A percentile compares a stretch with the other conserved stretches of the same genome.
phyloP scores from a whole-genome alignment of 1,140 invertebrate genomes.

The Phocides pigmalion region DNA sequence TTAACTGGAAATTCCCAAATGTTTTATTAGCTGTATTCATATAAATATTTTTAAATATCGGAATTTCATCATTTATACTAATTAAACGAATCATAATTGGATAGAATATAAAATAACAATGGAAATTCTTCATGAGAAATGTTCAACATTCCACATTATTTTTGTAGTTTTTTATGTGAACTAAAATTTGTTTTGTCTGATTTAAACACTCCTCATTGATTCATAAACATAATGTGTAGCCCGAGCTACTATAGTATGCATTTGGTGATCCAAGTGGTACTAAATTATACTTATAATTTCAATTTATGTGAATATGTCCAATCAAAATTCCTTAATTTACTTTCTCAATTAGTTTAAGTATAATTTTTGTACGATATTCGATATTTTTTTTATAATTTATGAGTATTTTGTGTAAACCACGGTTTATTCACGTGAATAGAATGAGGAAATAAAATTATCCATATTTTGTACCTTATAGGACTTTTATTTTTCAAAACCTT shows the following conservation, averaged over 20 bases:
- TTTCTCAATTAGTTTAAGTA: conserved; percentile 58
- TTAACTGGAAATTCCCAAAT: conserved; percentile 15
- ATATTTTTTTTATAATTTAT: conserved; percentile 60
- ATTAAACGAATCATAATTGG: conserved; percentile 35
- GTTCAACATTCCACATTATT: conserved; percentile 73
- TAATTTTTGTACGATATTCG: conserved; percentile 68
- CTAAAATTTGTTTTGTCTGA: conserved; percentile 35
- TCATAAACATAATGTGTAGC: conserved; percentile 10
- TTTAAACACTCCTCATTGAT: conserved; percentile 39
- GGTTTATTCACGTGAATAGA: conserved; percentile 71
- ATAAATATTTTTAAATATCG: conserved; percentile 12
- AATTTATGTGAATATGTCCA: conserved; percentile 28
- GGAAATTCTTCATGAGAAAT: conserved; percentile 35
- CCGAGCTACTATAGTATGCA: too few relatives aligned
- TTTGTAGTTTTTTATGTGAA: conserved; percentile 54
- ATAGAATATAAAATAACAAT: conserved; percentile 35
- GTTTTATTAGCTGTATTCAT: conserved; percentile 13
- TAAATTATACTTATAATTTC: conserved; percentile 3
- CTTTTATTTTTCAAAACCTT: conserved; percentile 56
- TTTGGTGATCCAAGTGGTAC: too few relatives aligned
- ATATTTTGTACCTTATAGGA: conserved; percentile 62
- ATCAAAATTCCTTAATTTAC: conserved; percentile 25
- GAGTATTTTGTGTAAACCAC: conserved; percentile 58
- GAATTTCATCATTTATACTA: conserved; percentile 19
- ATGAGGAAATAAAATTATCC: conserved; percentile 75